A percentile compares a stretch with the other conserved stretches of the same genome.
These are phyloP conservation scores for Eupithecia pulchellata DNA, from an alignment of 2,888 invertebrate genomes.

Conservation along the genomic window DNA sequence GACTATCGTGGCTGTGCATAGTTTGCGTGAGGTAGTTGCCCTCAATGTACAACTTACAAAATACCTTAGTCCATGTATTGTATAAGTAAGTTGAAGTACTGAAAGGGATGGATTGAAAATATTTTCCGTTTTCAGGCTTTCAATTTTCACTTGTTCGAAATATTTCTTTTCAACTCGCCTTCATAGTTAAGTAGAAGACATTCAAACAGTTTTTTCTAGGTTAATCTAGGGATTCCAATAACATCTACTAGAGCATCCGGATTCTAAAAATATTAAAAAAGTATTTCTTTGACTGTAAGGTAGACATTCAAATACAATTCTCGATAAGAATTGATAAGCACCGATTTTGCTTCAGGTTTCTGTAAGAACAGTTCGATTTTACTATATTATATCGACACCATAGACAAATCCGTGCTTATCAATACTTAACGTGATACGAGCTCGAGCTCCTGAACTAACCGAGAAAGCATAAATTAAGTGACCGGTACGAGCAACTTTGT, in stretches of 20 bases:
- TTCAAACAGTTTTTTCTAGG: neutral
- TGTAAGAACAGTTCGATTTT: neutral
- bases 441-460: neutral
- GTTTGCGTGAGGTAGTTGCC: conserved; percentile 1
- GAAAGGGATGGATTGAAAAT: neutral
- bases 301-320: too few relatives aligned
- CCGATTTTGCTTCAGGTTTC: neutral
- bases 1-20: neutral
- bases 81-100: neutral
- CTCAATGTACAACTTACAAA: neutral
- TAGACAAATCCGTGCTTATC: neutral
- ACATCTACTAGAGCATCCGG: neutral
- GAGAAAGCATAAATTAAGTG: neutral
- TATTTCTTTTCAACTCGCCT: neutral
- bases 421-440: neutral
- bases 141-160: neutral
- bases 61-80: neutral
- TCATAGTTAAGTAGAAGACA: neutral
- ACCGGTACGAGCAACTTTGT: neutral
- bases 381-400: too few relatives aligned
- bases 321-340: neutral
- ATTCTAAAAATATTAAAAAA: neutral
- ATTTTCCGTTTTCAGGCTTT: neutral
- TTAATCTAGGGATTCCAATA: neutral
- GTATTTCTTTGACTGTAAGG: too few relatives aligned